Base-by-base conservation (phyloP, 2,797 vertebrate species). In the Chiloscyllium punctatum region DNA sequence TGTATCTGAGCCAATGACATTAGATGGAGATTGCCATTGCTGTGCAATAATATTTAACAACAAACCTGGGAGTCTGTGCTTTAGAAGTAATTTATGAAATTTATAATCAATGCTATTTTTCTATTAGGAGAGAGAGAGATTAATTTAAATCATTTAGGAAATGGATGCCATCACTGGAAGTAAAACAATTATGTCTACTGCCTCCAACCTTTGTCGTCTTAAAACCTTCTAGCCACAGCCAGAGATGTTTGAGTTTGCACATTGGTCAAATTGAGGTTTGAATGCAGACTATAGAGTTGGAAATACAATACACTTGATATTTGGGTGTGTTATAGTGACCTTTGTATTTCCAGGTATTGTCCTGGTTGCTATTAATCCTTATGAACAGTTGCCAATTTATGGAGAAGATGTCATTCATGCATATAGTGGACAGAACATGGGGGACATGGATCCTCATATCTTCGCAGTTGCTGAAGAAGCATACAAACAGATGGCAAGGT, bases 391-490 rank as follows among this genome's bases (percentile, higher is more conserved):
- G 96, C 98, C 98, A 53, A 99, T 99, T 97, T 99, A 99, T 0
- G 99, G 98, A 23, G 98, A 99, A 97, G 99, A 99, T 98, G 99
- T 99, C 96, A 99, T 99, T 97, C 98, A 98, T 0, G 98, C 98
- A 0, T 99, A 99, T 97, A 99, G 97, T 0, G 99, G 98, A 4
- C 99, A 99, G 97, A 99, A 99, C 97, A 98, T 98, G 98, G 99
- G 99, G 0, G 99, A 99, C 96, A 99, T 99, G 99, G 98, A 99
- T 96, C 99, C 99, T 0, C 99, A 99, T 96, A 99, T 99, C 96
- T 99, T 99, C 0, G 99, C 99, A 0, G 99, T 99, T 97, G 99
- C 99, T 0, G 98, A 99, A 95, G 99, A 99, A 96, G 99, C 99
- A 0, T 99, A 99, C 96, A 99, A 99, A 96, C 99, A 99, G 97